Percentiles rank a stretch among this genome's conserved stretches.
Conservation (phyloP, 2,113 vertebrate species). For the Willisornis vidua region DNA sequence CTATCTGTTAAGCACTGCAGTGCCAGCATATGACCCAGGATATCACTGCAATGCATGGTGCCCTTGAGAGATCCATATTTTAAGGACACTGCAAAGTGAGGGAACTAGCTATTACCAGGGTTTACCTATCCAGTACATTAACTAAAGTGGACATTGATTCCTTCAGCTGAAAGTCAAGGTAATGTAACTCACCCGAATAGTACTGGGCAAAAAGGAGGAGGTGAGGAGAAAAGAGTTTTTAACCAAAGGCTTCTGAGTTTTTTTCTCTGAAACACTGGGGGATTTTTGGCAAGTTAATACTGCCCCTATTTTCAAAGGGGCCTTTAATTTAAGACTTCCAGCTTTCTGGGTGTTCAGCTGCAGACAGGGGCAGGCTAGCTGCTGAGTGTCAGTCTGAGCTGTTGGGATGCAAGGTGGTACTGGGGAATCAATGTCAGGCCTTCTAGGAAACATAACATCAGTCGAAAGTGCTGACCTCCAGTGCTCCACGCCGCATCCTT, state of each 20-base stretch:
- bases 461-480: neutral
- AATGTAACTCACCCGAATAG: neutral
- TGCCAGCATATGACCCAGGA: neutral
- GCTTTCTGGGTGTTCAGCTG: neutral
- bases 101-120: neutral
- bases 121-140: neutral
- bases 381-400: fast-evolving
- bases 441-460: neutral
- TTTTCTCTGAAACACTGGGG: neutral
- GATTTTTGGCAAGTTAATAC: neutral
- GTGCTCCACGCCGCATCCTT: neutral
- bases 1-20: neutral
- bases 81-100: neutral
- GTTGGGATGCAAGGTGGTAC: neutral
- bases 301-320: neutral
- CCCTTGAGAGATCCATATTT: neutral
- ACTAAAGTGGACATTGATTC: neutral
- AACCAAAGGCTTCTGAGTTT: neutral
- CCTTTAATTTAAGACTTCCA: neutral
- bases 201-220: neutral
- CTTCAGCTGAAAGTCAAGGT: neutral
- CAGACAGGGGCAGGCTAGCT: neutral
- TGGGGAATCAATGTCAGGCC: neutral
- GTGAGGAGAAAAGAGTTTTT: neutral
- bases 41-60: neutral